phyloP scores from a whole-genome alignment of 2,888 invertebrate genomes.

The Gymnocheta viridis region DNA sequence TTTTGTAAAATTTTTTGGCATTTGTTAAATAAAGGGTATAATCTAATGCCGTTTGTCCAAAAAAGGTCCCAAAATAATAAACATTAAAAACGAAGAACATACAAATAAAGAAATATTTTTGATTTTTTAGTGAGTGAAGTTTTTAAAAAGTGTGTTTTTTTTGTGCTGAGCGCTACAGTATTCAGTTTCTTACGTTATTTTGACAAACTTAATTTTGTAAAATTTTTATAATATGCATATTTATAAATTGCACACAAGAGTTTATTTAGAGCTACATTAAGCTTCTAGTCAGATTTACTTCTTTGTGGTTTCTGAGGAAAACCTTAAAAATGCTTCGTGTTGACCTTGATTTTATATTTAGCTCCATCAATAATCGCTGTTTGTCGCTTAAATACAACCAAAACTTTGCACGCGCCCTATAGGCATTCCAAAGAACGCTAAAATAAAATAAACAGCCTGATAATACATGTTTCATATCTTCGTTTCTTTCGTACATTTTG shows the following conservation, averaged over 20 bases:
- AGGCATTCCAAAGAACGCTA: constrained; percentile 4
- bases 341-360: not conserved
- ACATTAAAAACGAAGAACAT: constrained; percentile 76
- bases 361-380: not conserved
- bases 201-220: not conserved
- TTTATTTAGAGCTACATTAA: too few species aligned
- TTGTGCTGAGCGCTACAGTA: constrained; percentile 7
- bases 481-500: not conserved
- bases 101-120: constrained; percentile 61
- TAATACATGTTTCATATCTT: constrained; percentile 44
- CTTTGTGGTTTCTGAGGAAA: too few species aligned
- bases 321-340: not conserved
- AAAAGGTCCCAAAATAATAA: constrained; percentile 62
- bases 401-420: constrained; percentile 24
- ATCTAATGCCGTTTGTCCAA: constrained; percentile 77
- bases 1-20: constrained; percentile 36
- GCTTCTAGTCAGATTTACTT: too few species aligned
- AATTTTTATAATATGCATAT: too few species aligned
- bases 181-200: not conserved
- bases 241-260: too few species aligned
- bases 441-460: constrained; percentile 23
- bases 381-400: not conserved
- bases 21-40: constrained; percentile 64
- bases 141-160: not conserved
- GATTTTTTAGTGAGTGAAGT: not conserved